These are phyloP conservation scores for Drosophila baimaii DNA, from an alignment of 1,140 invertebrate genomes.

Conservation along the genomic window DNA sequence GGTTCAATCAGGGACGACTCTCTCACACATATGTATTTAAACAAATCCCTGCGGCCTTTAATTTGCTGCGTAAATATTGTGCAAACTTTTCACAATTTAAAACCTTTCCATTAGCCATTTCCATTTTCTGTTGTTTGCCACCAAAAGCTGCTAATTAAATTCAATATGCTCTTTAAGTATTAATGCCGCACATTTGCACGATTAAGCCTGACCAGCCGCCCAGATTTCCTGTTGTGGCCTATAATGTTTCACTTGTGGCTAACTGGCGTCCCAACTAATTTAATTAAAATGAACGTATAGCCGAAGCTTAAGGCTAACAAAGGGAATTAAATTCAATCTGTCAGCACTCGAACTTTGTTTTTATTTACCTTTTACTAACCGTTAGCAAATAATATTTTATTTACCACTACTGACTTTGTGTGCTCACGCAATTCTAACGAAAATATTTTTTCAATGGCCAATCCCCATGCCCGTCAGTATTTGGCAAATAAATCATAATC, in stretches of 20 bases:
- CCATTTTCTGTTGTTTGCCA: constrained; percentile 6
- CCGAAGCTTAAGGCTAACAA: constrained; percentile 40
- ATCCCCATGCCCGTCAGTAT: constrained; percentile 13
- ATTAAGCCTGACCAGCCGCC: constrained; percentile 38
- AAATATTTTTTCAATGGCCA: constrained; percentile 22
- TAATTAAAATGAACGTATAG: constrained; percentile 45
- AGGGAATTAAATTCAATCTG: constrained; percentile 48
- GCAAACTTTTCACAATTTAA: constrained; percentile 13
- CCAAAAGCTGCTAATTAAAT: constrained; percentile 63
- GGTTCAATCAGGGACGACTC: background rate
- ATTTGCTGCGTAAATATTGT: constrained; percentile 43
- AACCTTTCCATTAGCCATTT: constrained; percentile 28
- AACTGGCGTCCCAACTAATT: constrained; percentile 56
- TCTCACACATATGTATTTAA: background rate
- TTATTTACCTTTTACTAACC: constrained; percentile 47
- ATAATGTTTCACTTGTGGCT: constrained; percentile 36
- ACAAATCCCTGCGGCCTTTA: constrained; percentile 21
- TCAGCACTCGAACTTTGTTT: constrained; percentile 30
- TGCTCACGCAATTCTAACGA: constrained; percentile 19
- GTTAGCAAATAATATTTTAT: constrained; percentile 30
- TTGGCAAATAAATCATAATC: constrained; percentile 42
- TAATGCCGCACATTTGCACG: constrained; percentile 55
- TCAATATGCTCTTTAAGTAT: constrained; percentile 62
- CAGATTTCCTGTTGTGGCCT: constrained; percentile 54
- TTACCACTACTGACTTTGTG: constrained; percentile 26